Evolutionary conservation across 2,113 vertebrate species (phyloP), one percentile per base, ranked within the genome.

Genomic region (Bos indicus): DNA sequence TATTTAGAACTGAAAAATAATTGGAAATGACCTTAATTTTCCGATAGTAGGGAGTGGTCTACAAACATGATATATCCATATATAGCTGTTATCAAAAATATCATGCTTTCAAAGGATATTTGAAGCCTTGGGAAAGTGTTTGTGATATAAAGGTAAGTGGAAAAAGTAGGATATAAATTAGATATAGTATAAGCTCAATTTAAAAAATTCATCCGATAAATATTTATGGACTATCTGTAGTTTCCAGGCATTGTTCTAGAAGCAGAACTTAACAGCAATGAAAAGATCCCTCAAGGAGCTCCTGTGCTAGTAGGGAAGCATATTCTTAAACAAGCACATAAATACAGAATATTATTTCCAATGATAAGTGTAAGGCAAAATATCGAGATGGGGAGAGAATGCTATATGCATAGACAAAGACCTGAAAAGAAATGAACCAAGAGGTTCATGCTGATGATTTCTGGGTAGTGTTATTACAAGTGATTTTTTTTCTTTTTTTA

Each of bases 1-100:
- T 95, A 60, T 71, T 95, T 81, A 88, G 25, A 97, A 88, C 26
- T 92, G 12, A 51, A 92, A 96, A 95, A 74, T 97, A 95, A 80
- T 74, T 88, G 11, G 54, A 93, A 90, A 82, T 95, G 78, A 82
- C 54, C 52, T 88, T 80, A 93, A 94, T 54, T 90, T 95, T 87
- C 11, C 25, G 51, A 48, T 84, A 88, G 59, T 80, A 77, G 56
- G 48, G 48, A 85, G 85, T 62, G 8, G 25, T 85, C 86, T 67
- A 93, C 62, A 90, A 74, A 43, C 62, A 83, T 81, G 25, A 71
- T 84, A 6, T 77, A 67, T 59, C 11, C 9, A 11, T 57, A 52
- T 64, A 67, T 52, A 95, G 28, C 36, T 46, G 57, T 94, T 95
- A 59, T 59, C 77, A 95, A 95, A 97, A 87, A 71, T 62, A 17